Evolutionary conservation across 2,797 vertebrate genomes (phyloP).

Genomic region (Pelodytes ibericus): DNA sequence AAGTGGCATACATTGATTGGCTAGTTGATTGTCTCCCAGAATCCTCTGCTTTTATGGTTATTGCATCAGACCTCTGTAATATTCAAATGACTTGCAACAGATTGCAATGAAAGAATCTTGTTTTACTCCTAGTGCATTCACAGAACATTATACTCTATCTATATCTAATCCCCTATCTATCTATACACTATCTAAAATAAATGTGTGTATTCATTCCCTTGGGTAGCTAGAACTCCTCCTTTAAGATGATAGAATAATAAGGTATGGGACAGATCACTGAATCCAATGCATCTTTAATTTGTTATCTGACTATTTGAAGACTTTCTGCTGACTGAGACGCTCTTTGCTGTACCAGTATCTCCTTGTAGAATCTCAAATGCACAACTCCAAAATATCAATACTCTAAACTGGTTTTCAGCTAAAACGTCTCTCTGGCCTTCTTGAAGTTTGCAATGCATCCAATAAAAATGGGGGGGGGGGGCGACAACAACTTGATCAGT

Average conservation of each 20-base stretch:
- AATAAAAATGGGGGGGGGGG: neutral
- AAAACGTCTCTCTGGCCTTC: conserved; percentile 22
- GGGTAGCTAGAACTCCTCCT: conserved; percentile 20
- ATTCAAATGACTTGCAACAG: no score
- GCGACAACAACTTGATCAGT: no score
- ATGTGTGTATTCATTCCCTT: no score
- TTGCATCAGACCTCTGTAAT: no score
- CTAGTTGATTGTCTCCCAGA: no score
- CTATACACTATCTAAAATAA: no score
- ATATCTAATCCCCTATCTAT: no score
- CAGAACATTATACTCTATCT: no score
- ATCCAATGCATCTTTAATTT: conserved; percentile 55
- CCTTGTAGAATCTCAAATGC: conserved; percentile 52
- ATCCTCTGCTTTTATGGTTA: no score
- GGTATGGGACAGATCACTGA: conserved; percentile 46
- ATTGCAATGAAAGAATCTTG: no score
- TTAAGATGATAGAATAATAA: conserved; percentile 43
- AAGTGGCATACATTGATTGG: no score
- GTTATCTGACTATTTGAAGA: conserved; percentile 39
- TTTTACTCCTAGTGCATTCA: no score
- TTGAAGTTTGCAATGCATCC: conserved; percentile 23
- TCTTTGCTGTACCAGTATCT: conserved; percentile 36
- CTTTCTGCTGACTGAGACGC: conserved; percentile 45
- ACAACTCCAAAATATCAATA: conserved; percentile 51
- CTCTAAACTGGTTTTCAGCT: conserved; percentile 35